Evolutionary conservation across 2,888 invertebrate genomes (phyloP), one percentile per base, ranked within the genome.

Genomic region (Noctua fimbriata): DNA sequence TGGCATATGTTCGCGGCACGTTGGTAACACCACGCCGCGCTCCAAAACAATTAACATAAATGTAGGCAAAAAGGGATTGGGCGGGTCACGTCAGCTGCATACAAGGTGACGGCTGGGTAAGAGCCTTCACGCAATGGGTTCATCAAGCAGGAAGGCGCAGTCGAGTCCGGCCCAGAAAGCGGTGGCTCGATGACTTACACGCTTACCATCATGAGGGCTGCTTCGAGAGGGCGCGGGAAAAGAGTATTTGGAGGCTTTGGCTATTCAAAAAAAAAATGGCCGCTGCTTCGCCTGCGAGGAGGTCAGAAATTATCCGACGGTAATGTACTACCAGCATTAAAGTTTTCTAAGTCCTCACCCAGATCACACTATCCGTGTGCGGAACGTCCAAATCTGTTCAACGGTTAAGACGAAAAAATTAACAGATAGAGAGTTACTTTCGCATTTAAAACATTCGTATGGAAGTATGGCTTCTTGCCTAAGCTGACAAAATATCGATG

Each of bases 381-480:
- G 60, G 28, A 63, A 63, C 21, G 21, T 65, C 10, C 4, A 21
- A 65, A 21, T 65, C 10, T 18, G 18, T 63, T 63, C 18, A 63
- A 18, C 32, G 18, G 32, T 32, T 10, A 18, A 28, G 28, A 18
- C 32, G 18, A 32, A 18, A 63, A 63, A 44, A 12, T 63, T 7
- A 16, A n/a, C n/a, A 58, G n/a, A 58, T 32, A 32, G 60, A 16
- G 28, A 52, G 28, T 28, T 28, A 60, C 14, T 28, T 60, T 60
- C 28, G 28, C 28, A 49, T 49, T 49, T 49, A 49, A 60, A 32
- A 32, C 32, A 32, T 9, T 63, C 63, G 63, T 63, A 32, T 32
- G 18, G 63, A 18, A 63, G 63, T 36, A 65, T 36, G 32, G 65
- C 10, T 65, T 65, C n/a, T 69, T 78, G 49, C 18, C n/a, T 63